Percentiles rank a stretch among this genome's conserved stretches.
phyloP scores from a whole-genome alignment of 1,140 invertebrate species.

The Vanessa atalanta region DNA sequence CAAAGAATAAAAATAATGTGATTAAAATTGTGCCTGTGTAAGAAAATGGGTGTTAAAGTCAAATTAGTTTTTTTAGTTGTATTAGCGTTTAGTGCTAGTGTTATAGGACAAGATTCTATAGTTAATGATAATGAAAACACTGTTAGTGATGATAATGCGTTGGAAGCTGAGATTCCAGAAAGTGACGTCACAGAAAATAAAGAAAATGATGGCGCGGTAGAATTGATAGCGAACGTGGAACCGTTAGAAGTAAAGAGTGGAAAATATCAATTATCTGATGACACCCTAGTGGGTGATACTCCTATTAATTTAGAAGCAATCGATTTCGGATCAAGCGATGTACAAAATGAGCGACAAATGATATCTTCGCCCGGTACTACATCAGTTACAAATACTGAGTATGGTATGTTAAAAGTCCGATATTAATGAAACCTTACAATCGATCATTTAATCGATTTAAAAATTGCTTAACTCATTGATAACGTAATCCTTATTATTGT shows the following conservation, averaged over 20 bases:
- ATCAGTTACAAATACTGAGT: constrained; percentile 60
- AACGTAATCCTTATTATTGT: background rate
- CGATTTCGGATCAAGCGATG: constrained; percentile 50
- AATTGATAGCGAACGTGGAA: constrained; percentile 49
- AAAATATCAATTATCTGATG: constrained; percentile 61
- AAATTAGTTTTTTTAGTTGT: constrained; percentile 62
- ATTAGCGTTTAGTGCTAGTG: constrained; percentile 66
- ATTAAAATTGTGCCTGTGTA: constrained; percentile 51
- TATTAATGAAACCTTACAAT: background rate
- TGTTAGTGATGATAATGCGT: constrained; percentile 50
- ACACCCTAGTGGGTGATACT: constrained; percentile 55
- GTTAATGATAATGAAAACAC: constrained; percentile 55
- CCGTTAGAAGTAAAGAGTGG: constrained; percentile 61
- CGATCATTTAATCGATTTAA: background rate
- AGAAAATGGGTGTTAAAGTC: constrained; percentile 68
- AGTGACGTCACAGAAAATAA: constrained; percentile 46
- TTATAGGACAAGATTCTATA: constrained; percentile 59
- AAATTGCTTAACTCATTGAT: background rate
- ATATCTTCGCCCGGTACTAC: constrained; percentile 48
- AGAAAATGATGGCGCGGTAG: constrained; percentile 45
- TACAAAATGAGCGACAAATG: constrained; percentile 63
- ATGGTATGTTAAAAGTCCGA: constrained; percentile 50
- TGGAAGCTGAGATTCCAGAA: constrained; percentile 34
- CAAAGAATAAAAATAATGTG: constrained; percentile 57
- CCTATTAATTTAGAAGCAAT: constrained; percentile 56